These are phyloP conservation scores for Myocastor coypus DNA, from an alignment of 2,113 vertebrate species.

Conservation along the genomic window DNA sequence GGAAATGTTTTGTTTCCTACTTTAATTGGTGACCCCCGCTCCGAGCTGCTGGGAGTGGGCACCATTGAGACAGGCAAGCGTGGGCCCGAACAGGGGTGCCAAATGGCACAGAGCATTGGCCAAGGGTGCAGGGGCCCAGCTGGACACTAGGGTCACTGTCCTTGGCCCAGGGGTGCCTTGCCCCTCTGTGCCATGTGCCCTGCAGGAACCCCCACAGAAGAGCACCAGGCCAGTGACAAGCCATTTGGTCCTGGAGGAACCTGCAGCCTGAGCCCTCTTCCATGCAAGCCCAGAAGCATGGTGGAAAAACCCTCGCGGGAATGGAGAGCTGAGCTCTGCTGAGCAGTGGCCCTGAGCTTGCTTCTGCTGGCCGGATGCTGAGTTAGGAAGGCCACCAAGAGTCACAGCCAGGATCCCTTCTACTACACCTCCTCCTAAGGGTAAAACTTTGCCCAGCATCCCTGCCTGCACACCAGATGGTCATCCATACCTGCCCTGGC, in stretches of 20 bases:
- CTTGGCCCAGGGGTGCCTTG: not conserved
- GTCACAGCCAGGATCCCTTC: rapidly evolving
- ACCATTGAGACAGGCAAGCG: constrained; percentile 65
- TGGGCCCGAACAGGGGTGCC: constrained; percentile 33
- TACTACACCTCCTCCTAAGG: not conserved
- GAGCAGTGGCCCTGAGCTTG: not conserved
- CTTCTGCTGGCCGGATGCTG: not conserved
- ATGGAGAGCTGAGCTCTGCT: not conserved
- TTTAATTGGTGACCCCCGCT: constrained; percentile 81
- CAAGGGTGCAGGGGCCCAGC: constrained; percentile 23
- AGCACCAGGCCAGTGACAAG: not conserved
- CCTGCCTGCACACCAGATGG: no score
- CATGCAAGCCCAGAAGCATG: not conserved
- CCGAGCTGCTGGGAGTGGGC: constrained; percentile 66
- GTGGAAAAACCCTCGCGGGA: not conserved
- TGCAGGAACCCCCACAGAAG: not conserved
- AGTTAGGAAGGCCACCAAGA: not conserved
- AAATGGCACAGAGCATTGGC: constrained; percentile 49
- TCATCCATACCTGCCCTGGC: not conserved
- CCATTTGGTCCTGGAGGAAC: not conserved
- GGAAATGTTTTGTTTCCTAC: constrained; percentile 76
- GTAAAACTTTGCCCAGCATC: not conserved
- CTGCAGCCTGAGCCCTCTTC: not conserved
- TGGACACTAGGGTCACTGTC: not conserved
- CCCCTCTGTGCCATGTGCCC: not conserved